Evolutionary conservation across 2,113 vertebrate genomes (phyloP).

Genomic region (Lichenostomus cassidix): DNA sequence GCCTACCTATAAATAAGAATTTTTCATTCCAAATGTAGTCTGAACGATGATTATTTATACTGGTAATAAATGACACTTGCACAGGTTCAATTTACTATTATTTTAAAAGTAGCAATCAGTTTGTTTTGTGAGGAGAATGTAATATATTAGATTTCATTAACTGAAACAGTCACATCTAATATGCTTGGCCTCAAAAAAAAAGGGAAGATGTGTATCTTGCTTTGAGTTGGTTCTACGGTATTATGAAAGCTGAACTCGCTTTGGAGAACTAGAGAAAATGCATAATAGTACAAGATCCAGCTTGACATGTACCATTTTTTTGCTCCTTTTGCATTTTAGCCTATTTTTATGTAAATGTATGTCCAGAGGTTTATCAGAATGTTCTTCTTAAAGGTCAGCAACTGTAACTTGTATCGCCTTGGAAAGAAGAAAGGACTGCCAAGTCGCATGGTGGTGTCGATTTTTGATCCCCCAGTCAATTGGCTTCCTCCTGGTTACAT

Average conservation of each 20-base stretch:
- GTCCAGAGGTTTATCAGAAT: background rate
- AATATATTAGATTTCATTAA: background rate
- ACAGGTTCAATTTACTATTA: background rate
- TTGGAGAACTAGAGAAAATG: background rate
- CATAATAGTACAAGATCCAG: background rate
- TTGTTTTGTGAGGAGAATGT: background rate
- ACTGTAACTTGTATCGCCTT: slow-evolving; percentile 97
- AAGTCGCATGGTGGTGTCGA: slow-evolving; percentile 98
- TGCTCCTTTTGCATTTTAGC: background rate
- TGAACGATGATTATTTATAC: background rate
- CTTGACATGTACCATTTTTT: background rate
- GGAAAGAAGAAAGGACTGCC: slow-evolving; percentile 98
- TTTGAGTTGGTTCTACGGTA: background rate
- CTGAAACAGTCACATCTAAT: background rate
- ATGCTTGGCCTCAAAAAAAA: background rate
- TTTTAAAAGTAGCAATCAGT: background rate
- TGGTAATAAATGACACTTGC: background rate
- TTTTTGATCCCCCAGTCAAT: slow-evolving; percentile 97
- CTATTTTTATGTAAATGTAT: background rate
- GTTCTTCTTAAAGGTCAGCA: slow-evolving; percentile 79
- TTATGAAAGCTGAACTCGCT: background rate
- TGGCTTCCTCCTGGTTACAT: slow-evolving; percentile 97
- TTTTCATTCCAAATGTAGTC: background rate
- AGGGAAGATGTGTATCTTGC: background rate
- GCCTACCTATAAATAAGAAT: background rate